Base-by-base conservation (phyloP, 1,140 invertebrate species). In the Brachystomella parvula region DNA sequence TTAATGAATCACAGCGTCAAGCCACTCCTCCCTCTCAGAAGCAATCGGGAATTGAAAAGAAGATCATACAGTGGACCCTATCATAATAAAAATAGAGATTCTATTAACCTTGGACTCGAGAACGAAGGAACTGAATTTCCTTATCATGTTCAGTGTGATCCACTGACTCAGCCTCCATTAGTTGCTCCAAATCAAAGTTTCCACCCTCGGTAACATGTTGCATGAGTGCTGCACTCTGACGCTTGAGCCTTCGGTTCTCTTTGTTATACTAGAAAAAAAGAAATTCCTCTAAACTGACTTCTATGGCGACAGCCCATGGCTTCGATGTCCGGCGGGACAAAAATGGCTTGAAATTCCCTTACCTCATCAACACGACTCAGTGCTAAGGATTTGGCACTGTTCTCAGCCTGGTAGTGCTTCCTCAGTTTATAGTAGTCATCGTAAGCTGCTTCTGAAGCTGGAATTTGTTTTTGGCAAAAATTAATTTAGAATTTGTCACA, bases 311-410 rank as follows among this genome's bases (percentile, higher is more conserved):
- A 15, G 21, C 49, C 24, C 24, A n/a, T n/a, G n/a, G n/a, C n/a
- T n/a, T n/a, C n/a, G n/a, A n/a, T n/a, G n/a, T n/a, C n/a, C n/a
- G n/a, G n/a, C n/a, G n/a, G n/a, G n/a, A n/a, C 21, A 53, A 53
- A 53, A 53, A 26, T 9, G 9, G 30, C 6, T 9, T 29, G 21
- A 60, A 39, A 15, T 65, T 28, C 32, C 47, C 69, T 67, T 63
- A 73, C 71, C 64, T 73, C 63, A 71, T 73, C 72, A 35, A 73
- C 72, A 32, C 72, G 60, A 47, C n/a, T 58, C 9, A 73, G 59
- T 26, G 72, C 72, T 33, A 71, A 66, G 9, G 67, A 67, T 57
- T 73, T 73, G 15, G 63, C 61, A 15, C 35, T 47, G 47, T 73
- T 71, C 47, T 73, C 72, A 21, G 57, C 30, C 44, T 71, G 67